Evolutionary conservation across 2,888 invertebrate species (phyloP), one percentile per base, ranked within the genome.

Genomic region (Andrena praecox): DNA sequence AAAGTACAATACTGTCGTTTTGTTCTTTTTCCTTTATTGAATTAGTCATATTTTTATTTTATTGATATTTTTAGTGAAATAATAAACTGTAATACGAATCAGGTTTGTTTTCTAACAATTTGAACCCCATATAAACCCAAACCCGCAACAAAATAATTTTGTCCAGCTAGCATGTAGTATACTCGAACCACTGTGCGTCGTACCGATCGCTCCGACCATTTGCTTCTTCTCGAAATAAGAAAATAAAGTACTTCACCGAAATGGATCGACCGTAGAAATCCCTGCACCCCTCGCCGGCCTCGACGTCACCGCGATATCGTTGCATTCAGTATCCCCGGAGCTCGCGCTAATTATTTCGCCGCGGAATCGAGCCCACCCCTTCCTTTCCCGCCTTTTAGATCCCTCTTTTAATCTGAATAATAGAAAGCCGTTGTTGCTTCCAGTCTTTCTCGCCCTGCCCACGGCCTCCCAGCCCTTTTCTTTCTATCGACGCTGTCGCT

Each of bases 391-490:
- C 24, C 6, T 0, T 69, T n/a, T n/a, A n/a, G n/a, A n/a, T n/a
- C n/a, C n/a, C 59, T n/a, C 50, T 62, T 80, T 79, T 66, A 69
- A 73, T 69, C 64, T 2, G 66, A 56, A 62, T 77, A 77, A 77
- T 71, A 67, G 70, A 52, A 42, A 52, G 10, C 69, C 76, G 76
- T 35, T 70, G 79, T 74, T 74, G 29, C 68, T 56, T 27, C 33
- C 78, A 31, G 48, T 54, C 64, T 60, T 60, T 10, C 62, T 73
- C 67, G 52, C 59, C 60, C 74, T 35, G 35, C 48, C 80, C 70
- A 56, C 69, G 56, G 10, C 10, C 31, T 2, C 31, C 16, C 31
- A 31, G 35, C 54, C 24, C 35, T 24, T 27, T 6, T 10, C 54
- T 10, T 7, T 35, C 16, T 35, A 74, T 74, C 74, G 70, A 35